Base-by-base conservation (phyloP, 2,113 vertebrate species). In the Platysternon megacephalum region DNA sequence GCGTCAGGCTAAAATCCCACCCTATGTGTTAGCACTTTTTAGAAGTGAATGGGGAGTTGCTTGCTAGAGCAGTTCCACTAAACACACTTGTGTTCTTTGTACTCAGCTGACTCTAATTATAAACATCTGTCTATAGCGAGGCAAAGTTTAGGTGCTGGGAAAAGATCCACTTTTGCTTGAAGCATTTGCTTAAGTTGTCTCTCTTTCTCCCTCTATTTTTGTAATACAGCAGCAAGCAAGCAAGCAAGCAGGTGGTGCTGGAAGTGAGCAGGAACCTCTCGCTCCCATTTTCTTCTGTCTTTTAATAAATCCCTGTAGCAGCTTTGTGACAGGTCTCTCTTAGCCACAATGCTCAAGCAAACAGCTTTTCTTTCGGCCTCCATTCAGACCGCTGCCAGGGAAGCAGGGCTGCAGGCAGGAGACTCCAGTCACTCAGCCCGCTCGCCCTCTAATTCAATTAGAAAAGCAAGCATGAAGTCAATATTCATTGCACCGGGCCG, bases 391-490 rank as follows among this genome's bases (percentile, higher is more conserved):
- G 97, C 98, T 98, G 97, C 98, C 96, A 95, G 96, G 97, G 96
- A 96, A 94, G 97, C 97, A 94, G 95, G 96, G 97, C 95, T 92
- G 89, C 87, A 96, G 92, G 97, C 97, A 98, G 97, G 97, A 96
- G 89, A 94, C 98, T 96, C 85, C 78, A 84, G 95, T 93, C 93
- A 94, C 92, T 97, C 96, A 97, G 97, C 90, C 96, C 95, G 97
- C 92, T 96, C 58, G 35, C 88, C 90, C 97, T 94, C 94, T 98
- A 98, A 99, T 98, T 99, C 98, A 98, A 98, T 98, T 98, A 98
- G 98, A 98, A 98, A 98, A 98, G 98, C 96, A 97, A 98, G 98
- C 98, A 97, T 96, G 97, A 98, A 98, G 98, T 98, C 98, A 98
- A 98, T 98, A 98, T 98, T 98, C 98, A 98, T 97, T 97, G 98